Evolutionary conservation across 1,140 invertebrate species (phyloP).

Genomic region (Bradynema listronoti): DNA sequence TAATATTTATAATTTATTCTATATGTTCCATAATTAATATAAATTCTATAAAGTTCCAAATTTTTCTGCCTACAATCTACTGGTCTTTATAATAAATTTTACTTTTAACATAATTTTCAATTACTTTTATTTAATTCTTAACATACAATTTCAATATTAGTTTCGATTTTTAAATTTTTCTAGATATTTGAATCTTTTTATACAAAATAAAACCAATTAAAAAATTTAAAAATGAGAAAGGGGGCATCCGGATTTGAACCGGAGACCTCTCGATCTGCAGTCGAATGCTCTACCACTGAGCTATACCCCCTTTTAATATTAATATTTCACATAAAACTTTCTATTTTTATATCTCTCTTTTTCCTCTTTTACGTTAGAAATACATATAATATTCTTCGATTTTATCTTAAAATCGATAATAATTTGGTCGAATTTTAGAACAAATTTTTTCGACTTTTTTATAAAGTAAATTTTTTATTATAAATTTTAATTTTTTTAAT

Average conservation of each 20-base stretch:
- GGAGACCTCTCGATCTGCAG: slow-evolving; percentile 63
- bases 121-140: too few relatives aligned
- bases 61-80: too few relatives aligned
- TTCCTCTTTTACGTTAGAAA: not conserved
- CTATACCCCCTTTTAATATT: slow-evolving; percentile 60
- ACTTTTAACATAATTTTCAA: not conserved
- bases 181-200: too few relatives aligned
- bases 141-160: too few relatives aligned
- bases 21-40: too few relatives aligned
- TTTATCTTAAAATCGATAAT: slow-evolving; percentile 13
- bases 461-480: slow-evolving; percentile 8
- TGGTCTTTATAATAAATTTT: not conserved
- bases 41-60: too few relatives aligned
- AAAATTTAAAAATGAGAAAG: too few relatives aligned
- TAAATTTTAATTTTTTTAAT: too few relatives aligned
- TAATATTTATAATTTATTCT: too few relatives aligned
- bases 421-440: not conserved
- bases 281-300: slow-evolving; percentile 64
- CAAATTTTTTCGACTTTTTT: not conserved
- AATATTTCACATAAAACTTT: not conserved
- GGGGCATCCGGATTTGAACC: slow-evolving; percentile 63
- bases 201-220: too few relatives aligned
- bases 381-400: not conserved
- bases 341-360: not conserved
- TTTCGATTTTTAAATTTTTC: too few relatives aligned